Evolutionary conservation across 1,140 invertebrate genomes (phyloP), one percentile per base, ranked within the genome.

Genomic region (Drosophila paulistorum): DNA sequence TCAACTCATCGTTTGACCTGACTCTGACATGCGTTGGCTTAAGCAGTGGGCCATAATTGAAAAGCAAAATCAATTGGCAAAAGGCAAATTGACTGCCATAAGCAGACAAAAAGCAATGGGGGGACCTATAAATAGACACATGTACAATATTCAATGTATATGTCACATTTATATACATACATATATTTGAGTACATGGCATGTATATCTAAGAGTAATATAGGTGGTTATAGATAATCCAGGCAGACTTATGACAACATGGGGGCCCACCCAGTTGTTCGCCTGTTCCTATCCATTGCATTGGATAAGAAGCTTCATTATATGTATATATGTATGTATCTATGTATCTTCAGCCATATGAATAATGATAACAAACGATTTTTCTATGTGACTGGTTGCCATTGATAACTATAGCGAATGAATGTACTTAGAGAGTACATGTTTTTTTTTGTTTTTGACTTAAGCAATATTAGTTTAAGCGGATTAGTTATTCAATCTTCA

Each of bases 11-110:
- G 17, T 20, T 59, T 68, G 45, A 70, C 65, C 76, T 66, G 68
- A n/a, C 71, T 68, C 26, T 76, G 83, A 81, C 78, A 85, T 74
- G 30, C 30, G 71, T 77, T 62, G 57, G 62, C 63, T 23, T 67
- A 74, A 65, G 58, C 77, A 65, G 57, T 57, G 75, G 71, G 74
- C 72, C 67, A 64, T 87, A 86, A 87, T 86, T 86, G 83, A 86
- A 86, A 86, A 87, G 83, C 66, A 70, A 73, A 70, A 77, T 65
- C 66, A 71, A 77, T 75, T 75, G 73, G 26, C 33, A 26, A 30
- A 75, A 58, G 73, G 73, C 35, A 70, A 77, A 77, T 77, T 77
- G 66, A 67, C 74, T 77, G 74, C 76, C 74, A 77, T 64, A 60
- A 65, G 74, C 74, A 77, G 74, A 63, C 74, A 67, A 59, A 75